Percentiles rank a stretch among this genome's conserved stretches.
Conservation (phyloP, 2,888 invertebrate species). For the Danaus chrysippus region DNA sequence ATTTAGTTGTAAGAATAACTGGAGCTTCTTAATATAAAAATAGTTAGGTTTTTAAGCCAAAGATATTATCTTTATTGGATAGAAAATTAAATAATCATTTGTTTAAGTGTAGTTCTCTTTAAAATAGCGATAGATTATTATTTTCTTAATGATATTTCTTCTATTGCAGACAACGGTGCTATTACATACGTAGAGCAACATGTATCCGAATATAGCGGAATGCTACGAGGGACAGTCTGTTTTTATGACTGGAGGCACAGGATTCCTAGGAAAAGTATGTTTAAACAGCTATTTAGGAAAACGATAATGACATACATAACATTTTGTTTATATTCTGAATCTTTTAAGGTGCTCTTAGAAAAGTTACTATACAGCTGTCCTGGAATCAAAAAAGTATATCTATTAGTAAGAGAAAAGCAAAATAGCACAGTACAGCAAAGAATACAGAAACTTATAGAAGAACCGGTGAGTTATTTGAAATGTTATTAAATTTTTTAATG, state of each 20-base stretch:
- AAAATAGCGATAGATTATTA: background rate
- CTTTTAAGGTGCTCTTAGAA: constrained; percentile 37
- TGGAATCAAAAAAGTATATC: constrained; percentile 32
- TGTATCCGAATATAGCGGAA: constrained; percentile 32
- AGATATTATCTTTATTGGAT: no score
- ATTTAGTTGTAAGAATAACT: no score
- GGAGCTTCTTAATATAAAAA: no score
- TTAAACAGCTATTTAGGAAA: background rate
- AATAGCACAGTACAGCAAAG: constrained; percentile 27
- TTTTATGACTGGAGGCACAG: constrained; percentile 46
- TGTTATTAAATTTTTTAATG: constrained; percentile 4
- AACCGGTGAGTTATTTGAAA: constrained; percentile 16
- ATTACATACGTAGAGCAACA: constrained; percentile 9
- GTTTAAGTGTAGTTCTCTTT: no score
- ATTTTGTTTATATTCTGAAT: background rate
- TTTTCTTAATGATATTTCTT: background rate
- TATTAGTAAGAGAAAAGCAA: constrained; percentile 33
- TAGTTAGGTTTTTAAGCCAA: no score
- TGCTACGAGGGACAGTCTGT: constrained; percentile 46
- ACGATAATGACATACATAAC: background rate
- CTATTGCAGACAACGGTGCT: constrained; percentile 18
- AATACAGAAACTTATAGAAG: constrained; percentile 29
- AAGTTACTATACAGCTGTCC: constrained; percentile 38
- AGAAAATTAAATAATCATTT: no score
- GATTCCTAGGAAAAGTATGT: constrained; percentile 44